A percentile compares a stretch with the other conserved stretches of the same genome.
Evolutionary conservation across 2,113 vertebrate species (phyloP).

Genomic region (Lampris megalopsis): DNA sequence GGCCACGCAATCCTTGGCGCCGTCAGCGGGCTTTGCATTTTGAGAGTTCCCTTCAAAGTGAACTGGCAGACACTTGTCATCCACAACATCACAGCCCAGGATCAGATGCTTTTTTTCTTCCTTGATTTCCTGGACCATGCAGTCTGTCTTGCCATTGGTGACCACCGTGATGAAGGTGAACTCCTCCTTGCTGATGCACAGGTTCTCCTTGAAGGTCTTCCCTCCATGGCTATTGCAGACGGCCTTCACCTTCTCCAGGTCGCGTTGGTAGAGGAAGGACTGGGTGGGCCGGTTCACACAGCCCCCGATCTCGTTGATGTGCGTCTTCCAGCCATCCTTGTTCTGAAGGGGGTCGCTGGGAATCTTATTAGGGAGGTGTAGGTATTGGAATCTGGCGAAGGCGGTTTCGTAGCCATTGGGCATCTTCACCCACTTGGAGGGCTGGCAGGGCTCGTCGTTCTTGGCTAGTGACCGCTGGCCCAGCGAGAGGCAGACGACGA

Average conservation of each 20-base stretch:
- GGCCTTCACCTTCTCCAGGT: constrained; percentile 64
- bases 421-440: constrained; percentile 42
- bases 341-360: constrained; percentile 50
- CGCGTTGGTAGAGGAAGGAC: constrained; percentile 74
- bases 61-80: constrained; percentile 75
- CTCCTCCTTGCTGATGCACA: constrained; percentile 79
- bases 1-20: constrained; percentile 66
- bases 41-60: constrained; percentile 80
- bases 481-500: constrained; percentile 53
- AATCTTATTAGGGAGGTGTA: no score
- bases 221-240: constrained; percentile 77
- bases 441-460: constrained; percentile 75
- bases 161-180: constrained; percentile 81
- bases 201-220: constrained; percentile 57
- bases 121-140: constrained; percentile 62
- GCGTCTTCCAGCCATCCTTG: constrained; percentile 65
- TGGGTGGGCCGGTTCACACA: constrained; percentile 78
- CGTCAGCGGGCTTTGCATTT: constrained; percentile 51
- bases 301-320: constrained; percentile 58
- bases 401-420: constrained; percentile 71
- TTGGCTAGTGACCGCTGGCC: constrained; percentile 6
- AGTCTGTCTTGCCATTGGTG: constrained; percentile 41
- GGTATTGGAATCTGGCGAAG: constrained; percentile 68
- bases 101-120: constrained; percentile 80
- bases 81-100: constrained; percentile 77